Evolutionary conservation across 2,888 invertebrate species (phyloP).

Genomic region (Tholera decimalis): DNA sequence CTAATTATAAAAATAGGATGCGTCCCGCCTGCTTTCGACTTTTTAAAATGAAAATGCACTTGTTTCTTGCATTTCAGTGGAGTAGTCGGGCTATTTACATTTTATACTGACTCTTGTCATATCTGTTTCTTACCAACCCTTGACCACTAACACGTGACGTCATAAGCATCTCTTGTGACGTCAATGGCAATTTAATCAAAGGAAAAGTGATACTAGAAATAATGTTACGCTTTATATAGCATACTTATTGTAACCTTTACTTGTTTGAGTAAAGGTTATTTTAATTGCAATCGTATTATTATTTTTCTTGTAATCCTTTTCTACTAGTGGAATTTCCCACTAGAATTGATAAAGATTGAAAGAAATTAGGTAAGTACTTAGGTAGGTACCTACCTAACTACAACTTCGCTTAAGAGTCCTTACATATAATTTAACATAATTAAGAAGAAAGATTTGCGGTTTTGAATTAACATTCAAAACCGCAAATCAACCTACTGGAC

Average conservation of each 20-base stretch:
- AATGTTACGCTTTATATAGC: not conserved
- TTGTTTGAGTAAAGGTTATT: not conserved
- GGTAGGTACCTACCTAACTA: not conserved
- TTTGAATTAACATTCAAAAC: too few relatives aligned
- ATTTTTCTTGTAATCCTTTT: too few relatives aligned
- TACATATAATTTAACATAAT: too few relatives aligned
- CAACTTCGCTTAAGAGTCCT: not conserved
- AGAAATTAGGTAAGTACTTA: too few relatives aligned
- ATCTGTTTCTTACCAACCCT: slow-evolving; percentile 35
- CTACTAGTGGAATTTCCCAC: too few relatives aligned
- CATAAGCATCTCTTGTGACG: slow-evolving; percentile 39
- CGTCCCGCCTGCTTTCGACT: too few relatives aligned
- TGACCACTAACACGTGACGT: slow-evolving; percentile 46
- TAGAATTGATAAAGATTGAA: not conserved
- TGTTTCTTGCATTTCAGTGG: too few relatives aligned
- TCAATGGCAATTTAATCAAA: slow-evolving; percentile 36
- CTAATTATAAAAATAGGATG: too few relatives aligned
- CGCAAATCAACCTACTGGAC: too few relatives aligned
- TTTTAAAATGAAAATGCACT: not conserved
- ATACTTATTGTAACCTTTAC: not conserved
- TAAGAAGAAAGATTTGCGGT: too few relatives aligned
- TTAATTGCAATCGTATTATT: not conserved
- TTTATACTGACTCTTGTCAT: not conserved
- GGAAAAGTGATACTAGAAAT: slow-evolving; percentile 13
- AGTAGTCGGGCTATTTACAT: too few relatives aligned